These are phyloP conservation scores for Monodelphis domestica DNA, from an alignment of 2,797 vertebrate genomes.

Conservation along the genomic window DNA sequence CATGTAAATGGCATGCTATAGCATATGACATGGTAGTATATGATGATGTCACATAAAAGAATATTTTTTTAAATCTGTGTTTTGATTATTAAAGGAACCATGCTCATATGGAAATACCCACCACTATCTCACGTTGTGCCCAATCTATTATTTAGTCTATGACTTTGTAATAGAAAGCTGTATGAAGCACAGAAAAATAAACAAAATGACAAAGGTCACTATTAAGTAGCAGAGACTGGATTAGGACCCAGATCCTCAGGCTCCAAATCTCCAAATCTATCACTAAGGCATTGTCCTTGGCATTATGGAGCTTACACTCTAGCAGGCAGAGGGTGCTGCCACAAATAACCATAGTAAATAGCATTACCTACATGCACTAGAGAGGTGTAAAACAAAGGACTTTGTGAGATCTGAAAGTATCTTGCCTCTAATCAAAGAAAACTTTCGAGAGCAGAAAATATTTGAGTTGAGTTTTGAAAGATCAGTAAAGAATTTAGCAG, in stretches of 20 bases:
- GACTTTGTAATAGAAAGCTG: background rate
- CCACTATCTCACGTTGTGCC: background rate
- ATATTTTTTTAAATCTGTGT: background rate
- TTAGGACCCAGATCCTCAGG: background rate
- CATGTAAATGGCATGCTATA: no score
- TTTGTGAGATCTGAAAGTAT: background rate
- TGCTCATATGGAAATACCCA: background rate
- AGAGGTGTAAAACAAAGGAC: no score
- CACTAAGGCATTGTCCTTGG: background rate
- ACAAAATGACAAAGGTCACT: background rate
- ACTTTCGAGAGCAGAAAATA: background rate
- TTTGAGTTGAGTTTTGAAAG: background rate
- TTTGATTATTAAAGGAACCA: background rate
- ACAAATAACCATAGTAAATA: background rate
- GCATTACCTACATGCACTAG: background rate
- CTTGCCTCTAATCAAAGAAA: background rate
- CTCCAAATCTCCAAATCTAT: background rate
- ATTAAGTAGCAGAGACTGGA: background rate
- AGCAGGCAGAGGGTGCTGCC: background rate
- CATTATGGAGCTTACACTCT: background rate
- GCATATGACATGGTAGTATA: background rate
- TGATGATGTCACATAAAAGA: background rate
- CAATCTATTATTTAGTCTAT: background rate
- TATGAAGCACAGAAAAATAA: background rate
- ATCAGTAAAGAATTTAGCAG: background rate